These are phyloP conservation scores for Macrosoma leucophasiata DNA, from an alignment of 2,888 invertebrate species.

Conservation along the genomic window DNA sequence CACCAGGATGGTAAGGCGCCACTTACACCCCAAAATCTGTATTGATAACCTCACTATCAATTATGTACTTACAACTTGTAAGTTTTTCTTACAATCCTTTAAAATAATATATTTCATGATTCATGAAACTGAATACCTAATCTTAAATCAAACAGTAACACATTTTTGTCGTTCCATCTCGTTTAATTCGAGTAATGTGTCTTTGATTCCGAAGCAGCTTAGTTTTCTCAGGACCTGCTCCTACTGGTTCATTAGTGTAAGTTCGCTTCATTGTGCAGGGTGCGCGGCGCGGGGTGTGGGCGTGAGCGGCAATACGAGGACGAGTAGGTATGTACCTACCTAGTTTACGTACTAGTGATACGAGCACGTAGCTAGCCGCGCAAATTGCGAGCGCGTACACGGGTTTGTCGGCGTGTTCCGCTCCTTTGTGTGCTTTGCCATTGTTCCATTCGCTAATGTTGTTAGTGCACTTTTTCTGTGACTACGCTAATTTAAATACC, in stretches of 20 bases:
- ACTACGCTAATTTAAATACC: conserved; percentile 74
- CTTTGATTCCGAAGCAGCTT: conserved; percentile 24
- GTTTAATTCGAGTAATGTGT: conserved; percentile 22
- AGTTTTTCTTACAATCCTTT: too few relatives aligned
- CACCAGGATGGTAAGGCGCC: too few relatives aligned
- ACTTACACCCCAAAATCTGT: too few relatives aligned
- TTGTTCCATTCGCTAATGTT: conserved; percentile 72
- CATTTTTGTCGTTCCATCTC: conserved; percentile 9
- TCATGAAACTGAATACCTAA: conserved; percentile 15
- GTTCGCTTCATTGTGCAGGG: conserved; percentile 27
- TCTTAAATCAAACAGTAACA: neutral
- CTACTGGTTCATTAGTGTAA: conserved; percentile 31
- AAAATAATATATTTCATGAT: too few relatives aligned
- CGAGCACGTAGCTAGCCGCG: conserved; percentile 24
- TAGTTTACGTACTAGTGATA: conserved; percentile 27
- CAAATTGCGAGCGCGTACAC: conserved; percentile 33
- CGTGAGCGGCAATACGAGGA: too few relatives aligned
- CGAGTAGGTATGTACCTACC: too few relatives aligned
- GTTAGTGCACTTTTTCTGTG: conserved; percentile 74
- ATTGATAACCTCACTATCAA: too few relatives aligned
- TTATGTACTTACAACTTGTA: too few relatives aligned
- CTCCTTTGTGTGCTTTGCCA: conserved; percentile 59
- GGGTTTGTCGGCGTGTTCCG: conserved; percentile 48
- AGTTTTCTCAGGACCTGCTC: conserved; percentile 23
- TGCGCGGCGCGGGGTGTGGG: conserved; percentile 29